Base-by-base conservation (phyloP, 2,888 invertebrate species). In the Xanthorhoe spadicearia region DNA sequence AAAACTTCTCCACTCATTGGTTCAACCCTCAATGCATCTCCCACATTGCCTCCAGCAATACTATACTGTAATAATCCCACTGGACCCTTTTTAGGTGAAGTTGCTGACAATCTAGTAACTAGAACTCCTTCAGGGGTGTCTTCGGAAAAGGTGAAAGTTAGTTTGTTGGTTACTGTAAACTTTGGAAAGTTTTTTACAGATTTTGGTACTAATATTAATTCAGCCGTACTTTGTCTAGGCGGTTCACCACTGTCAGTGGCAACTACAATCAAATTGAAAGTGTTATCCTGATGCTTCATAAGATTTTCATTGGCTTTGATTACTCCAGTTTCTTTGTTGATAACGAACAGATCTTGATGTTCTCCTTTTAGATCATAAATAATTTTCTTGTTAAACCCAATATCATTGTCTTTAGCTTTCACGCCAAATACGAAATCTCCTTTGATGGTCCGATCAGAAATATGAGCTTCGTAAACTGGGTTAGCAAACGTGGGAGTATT, bases 21-120 rank as follows among this genome's bases (percentile, higher is more conserved):
- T 85, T 98, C 97, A 68, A 98, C 96, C 80, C 94, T 94, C 50
- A 98, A 94, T n/a, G 97, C 97, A 78, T 97, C 96, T 0, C 97
- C 97, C 2, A 97, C 95, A 84, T 98, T 99, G 4, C 99, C 99
- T n/a, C 98, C 99, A 9, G 98, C 98, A 70, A 99, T 97, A 32
- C 96, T 95, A 82, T 97, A 99, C 68, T 95, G 94, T 65, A 98
- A 92, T 74, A 95, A 94, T 9, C 96, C 96, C 5, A 94, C 92
- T 0, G 95, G 89, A 0, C 96, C 97, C 70, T 95, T 95, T 83
- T 98, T 97, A 0, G 97, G 97, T 0, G 97, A 97, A 4, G 94
- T 94, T 0, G 98, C 98, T 61, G 94, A 94, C 58, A 98, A 90
- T 77, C 95, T 96, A 0, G 97, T 96, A 9, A 98, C 96, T 6